Base-by-base conservation (phyloP, 2,113 vertebrate species). In the Lipotes vexillifer region DNA sequence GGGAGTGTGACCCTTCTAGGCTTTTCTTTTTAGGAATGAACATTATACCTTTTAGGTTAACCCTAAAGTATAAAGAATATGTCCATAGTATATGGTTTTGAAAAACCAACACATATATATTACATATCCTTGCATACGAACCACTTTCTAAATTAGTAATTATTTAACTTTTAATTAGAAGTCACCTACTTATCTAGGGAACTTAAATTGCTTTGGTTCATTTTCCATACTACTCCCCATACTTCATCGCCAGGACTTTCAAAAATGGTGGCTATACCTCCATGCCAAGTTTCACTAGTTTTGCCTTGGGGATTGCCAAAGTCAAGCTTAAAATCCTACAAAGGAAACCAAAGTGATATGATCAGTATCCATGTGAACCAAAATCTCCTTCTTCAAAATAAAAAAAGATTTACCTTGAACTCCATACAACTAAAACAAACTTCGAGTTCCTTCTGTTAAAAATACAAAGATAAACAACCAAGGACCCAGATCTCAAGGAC, bases 161-260 rank as follows among this genome's bases (percentile, higher is more conserved):
- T 86, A 88, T 80, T 93, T n/a, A 97, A 95, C 44, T 93, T 92
- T 92, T 92, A 98, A 98, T 91, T 96, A 92, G 93, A 98, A 98
- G 97, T 94, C 98, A 99, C 99, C 99, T 99, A 99, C 99, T 98
- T 96, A 98, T 99, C 99, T 98, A 99, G 98, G 0, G 99, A 99
- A 81, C 81, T 85, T 78, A 99, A 97, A 98, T 99, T 97, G 94
- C 98, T 98, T 46, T 97, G 38, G 94, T 97, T 98, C 98, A 99
- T 97, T 98, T 98, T 99, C 99, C 99, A 99, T n/a, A 99, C 98
- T 13, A 99, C 98, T 65, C 99, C 99, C 99, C 99, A 99, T 0
- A 99, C 99, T 95, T 99, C 99, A 0, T 99, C 98, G 52, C 99
- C 99, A 3, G 99, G 99, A 97, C 98, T 99, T 83, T 98, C 96